Evolutionary conservation across 2,888 invertebrate genomes (phyloP).

Genomic region (Oscheius sp.): DNA sequence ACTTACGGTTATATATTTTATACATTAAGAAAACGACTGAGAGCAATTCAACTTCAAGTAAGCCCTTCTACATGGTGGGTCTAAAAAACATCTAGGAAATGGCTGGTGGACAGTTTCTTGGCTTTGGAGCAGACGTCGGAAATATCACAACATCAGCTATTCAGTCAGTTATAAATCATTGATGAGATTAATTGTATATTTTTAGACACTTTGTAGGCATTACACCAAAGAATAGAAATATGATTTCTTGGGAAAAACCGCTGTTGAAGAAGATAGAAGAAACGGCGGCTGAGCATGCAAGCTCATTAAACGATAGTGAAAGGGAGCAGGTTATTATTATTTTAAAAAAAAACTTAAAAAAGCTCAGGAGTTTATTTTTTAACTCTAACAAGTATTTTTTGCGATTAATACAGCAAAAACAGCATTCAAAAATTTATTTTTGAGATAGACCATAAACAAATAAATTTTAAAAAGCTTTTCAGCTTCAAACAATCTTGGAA

Average conservation of each 20-base stretch:
- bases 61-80: not conserved
- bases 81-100: constrained; percentile 53
- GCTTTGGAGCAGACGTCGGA: constrained; percentile 69
- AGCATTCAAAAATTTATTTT: no score
- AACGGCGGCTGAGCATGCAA: constrained; percentile 69
- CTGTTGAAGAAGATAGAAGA: constrained; percentile 68
- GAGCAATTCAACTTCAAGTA: constrained; percentile 69
- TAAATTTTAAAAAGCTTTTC: constrained; percentile 28
- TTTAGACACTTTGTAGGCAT: constrained; percentile 48
- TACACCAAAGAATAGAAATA: constrained; percentile 67
- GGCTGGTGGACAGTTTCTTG: constrained; percentile 69
- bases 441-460: not conserved
- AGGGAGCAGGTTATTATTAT: constrained; percentile 59
- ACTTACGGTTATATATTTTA: constrained; percentile 72
- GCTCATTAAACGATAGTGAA: constrained; percentile 67
- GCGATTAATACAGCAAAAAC: no score
- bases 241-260: constrained; percentile 70
- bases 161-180: constrained; percentile 66
- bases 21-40: constrained; percentile 70
- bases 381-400: not conserved
- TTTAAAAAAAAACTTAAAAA: not conserved
- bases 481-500: constrained; percentile 68
- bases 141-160: constrained; percentile 69
- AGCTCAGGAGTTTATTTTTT: not conserved
- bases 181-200: constrained; percentile 43